Base-by-base conservation (phyloP, 2,888 invertebrate genomes). In the Oeneis ivallda region DNA sequence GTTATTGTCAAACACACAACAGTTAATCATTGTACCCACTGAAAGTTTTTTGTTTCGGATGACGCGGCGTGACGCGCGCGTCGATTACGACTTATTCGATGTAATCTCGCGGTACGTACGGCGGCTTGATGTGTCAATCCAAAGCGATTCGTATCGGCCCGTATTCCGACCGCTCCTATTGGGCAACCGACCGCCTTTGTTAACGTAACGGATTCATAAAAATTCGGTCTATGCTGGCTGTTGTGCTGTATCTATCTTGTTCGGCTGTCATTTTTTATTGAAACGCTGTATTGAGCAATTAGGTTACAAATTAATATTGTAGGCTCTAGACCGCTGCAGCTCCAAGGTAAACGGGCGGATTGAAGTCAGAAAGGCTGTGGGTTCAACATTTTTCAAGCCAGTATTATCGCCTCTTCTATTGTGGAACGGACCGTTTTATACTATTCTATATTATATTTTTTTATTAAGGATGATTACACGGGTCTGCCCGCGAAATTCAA, bases 41-140 rank as follows among this genome's bases (percentile, higher is more conserved):
- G 34, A 64, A 65, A 69, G 54, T 62, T 58, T 63, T 54, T 52
- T 60, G 41, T 49, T 64, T 50, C 37, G 41, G 57, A 71, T 69
- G 65, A 67, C 58, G 54, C 45, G 65, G 67, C 84, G 85, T 85
- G 85, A 84, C 84, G 86, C 74, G 68, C 67, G 68, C 71, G 79
- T 86, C 87, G 82, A 84, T 76, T 76, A 83, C 82, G 86, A 84
- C 81, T 82, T 85, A 56, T 19, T 82, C 84, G 89, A 88, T 88
- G 80, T 86, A 84, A 88, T 89, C 87, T 86, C 77, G 54, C 56
- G 19, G 56, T 41, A 56, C 19, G 72, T 76, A 74, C 79, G 76
- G 82, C 80, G 82, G 83, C 82, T 87, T 87, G 91, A 92, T 88
- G 89, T 91, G 90, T 92, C 92, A 91, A 90, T 92, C 89, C 78